Base-by-base conservation (phyloP, 2,113 vertebrate genomes). In the Perca flavescens region DNA sequence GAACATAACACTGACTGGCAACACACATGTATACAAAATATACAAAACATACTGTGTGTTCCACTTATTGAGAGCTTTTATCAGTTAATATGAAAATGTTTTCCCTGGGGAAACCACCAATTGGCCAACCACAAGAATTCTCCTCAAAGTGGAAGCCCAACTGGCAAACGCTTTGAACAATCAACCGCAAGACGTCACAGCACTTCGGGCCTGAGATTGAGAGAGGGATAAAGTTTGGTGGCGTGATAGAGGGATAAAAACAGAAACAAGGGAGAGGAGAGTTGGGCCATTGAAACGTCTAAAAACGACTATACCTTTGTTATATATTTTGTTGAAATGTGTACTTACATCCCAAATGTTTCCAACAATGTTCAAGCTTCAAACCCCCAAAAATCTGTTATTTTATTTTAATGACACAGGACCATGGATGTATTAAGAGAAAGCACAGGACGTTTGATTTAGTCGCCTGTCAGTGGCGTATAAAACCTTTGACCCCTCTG, bases 21-120 rank as follows among this genome's bases (percentile, higher is more conserved):
- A 57, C 73, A 64, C 61, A 70, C 74, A 80, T 47, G 49, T 46
- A 69, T 40, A 57, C 21, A 83, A 36, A 79, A 47, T 63, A 43
- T 28, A 74, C 31, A 69, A 36, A 70, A 67, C 66, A 68, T 49
- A 77, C 60, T 65, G 43, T 31, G 57, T 66, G 61, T 57, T 86
- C 74, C 49, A 61, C 71, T 79, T 79, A 85, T 82, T 80, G 43
- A 81, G 70, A 74, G 50, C 25, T 73, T 87, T 89, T 84, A 90
- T 86, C 83, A 80, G 79, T 83, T 87, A 85, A 88, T 88, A 83
- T 70, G 82, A 90, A 90, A 89, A 87, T 71, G 75, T 83, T 91
- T 87, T 78, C 80, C 82, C 60, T 4, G 82, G 84, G 83, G 85
- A 89, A 88, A 89, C 86, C 88, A 77, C 66, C 62, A 82, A 62